Evolutionary conservation across 2,113 vertebrate species (phyloP), one percentile per base, ranked within the genome.

Genomic region (Corythoichthys haematopterus): DNA sequence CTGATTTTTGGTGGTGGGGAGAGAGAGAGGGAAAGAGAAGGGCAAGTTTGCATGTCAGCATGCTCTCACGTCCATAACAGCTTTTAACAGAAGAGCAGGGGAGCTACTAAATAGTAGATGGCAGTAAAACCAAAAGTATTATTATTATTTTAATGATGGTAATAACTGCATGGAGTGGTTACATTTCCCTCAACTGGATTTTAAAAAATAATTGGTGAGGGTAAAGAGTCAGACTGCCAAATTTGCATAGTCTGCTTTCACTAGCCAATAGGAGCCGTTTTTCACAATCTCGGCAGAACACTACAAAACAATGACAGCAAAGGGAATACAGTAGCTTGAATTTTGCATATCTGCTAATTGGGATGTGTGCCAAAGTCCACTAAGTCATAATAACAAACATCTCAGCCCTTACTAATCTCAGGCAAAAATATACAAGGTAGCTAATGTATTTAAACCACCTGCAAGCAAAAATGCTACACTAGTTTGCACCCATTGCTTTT

Each of bases 11-110:
- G 76, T 83, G 83, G 70, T 70, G 79, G 85, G 70, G 45, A 87
- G 91, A 85, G 74, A 70, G 77, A 77, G 83, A 84, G 80, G 72
- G 65, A 45, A 38, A 71, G 65, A 62, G 45, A 65, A 37, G 72
- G 72, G 89, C 90, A 92, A 92, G 92, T 94, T 51, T 93, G 96
- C 96, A 97, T 94, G 96, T 92, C 74, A 94, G 95, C 96, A 96
- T 96, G 95, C 87, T 87, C 79, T 89, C 90, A 89, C 88, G 85
- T 92, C 85, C 88, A 85, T 92, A 89, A 89, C 85, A 85, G 88
- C 80, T 74, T 75, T 0, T 14, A 43, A 36, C 28, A 2, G 47
- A 81, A 77, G 43, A 71, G 74, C 13, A 38, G 46, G 38, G n/a
- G 62, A 47, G 51, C 33, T 48, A 5, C 35, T 20, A 51, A 11